Conservation (phyloP, 2,888 invertebrate species). For the Aricia artaxerxes region DNA sequence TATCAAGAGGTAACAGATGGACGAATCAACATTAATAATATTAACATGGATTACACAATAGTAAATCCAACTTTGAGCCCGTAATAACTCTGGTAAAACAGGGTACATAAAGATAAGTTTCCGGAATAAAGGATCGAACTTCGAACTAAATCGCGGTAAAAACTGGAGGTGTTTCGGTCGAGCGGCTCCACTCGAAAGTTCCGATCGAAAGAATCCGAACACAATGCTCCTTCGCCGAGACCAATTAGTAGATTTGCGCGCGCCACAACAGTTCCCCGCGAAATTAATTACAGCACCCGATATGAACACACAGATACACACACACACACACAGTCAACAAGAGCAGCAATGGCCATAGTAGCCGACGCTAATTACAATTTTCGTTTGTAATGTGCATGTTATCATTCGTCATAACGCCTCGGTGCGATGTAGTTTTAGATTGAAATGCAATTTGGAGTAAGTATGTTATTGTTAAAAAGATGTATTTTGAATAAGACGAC, state of each 20-base stretch:
- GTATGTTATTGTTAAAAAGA: too few species aligned
- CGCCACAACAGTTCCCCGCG: background rate
- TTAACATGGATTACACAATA: too few species aligned
- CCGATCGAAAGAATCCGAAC: conserved; percentile 6
- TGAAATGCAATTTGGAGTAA: too few species aligned
- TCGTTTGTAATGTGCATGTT: conserved; percentile 8
- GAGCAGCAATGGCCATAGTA: background rate
- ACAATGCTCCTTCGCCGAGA: background rate
- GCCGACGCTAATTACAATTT: background rate
- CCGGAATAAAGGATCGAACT: background rate
- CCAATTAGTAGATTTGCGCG: conserved; percentile 14
- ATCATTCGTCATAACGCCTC: background rate
- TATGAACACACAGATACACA: background rate
- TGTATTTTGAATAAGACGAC: too few species aligned
- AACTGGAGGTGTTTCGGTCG: conserved; percentile 20
- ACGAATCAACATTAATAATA: too few species aligned
- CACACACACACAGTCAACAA: too few species aligned
- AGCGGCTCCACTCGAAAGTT: conserved; percentile 8
- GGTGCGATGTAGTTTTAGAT: too few species aligned
- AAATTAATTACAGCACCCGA: background rate
- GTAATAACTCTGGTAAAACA: too few species aligned
- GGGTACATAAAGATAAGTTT: background rate
- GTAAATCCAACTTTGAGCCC: too few species aligned
- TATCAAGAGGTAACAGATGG: too few species aligned
- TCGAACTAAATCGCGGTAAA: background rate